A percentile compares a stretch with the other conserved stretches of the same genome.
Conservation (phyloP, 1,140 invertebrate species). For the Drosophila yakuba region DNA sequence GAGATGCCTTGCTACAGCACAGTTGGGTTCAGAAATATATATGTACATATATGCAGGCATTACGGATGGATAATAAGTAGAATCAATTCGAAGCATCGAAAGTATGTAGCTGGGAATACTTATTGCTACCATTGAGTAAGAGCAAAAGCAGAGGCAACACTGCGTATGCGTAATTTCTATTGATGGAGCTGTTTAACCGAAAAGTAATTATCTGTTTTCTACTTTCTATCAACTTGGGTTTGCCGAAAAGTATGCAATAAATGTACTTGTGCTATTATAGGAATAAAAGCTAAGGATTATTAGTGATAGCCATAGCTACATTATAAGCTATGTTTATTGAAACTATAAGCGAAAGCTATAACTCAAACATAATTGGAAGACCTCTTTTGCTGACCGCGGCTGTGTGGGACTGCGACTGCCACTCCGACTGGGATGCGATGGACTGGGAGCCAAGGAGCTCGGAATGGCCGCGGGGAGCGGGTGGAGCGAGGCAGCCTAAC, state of each 20-base stretch:
- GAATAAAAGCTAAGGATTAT: no score
- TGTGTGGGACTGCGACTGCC: conserved; percentile 29
- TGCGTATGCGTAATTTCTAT: conserved; percentile 1
- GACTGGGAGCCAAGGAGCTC: conserved; percentile 10
- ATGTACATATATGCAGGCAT: background rate
- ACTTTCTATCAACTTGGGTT: background rate
- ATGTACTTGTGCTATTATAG: background rate
- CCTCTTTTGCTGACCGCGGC: conserved; percentile 6
- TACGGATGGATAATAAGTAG: no score
- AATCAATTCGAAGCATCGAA: no score
- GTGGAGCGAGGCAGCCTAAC: conserved; percentile 51
- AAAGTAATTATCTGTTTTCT: background rate
- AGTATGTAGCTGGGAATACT: no score
- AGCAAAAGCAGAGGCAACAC: background rate
- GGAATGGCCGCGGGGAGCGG: background rate
- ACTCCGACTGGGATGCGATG: conserved; percentile 27
- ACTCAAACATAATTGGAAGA: no score
- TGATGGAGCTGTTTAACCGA: no score
- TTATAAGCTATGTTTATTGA: background rate
- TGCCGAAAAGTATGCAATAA: background rate
- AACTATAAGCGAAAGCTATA: background rate
- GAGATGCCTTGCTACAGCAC: conserved; percentile 26
- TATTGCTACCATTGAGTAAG: no score
- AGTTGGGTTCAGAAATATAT: background rate
- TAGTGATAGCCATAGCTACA: no score